Base-by-base conservation (phyloP, 2,113 vertebrate genomes). In the Neotoma lepida region DNA sequence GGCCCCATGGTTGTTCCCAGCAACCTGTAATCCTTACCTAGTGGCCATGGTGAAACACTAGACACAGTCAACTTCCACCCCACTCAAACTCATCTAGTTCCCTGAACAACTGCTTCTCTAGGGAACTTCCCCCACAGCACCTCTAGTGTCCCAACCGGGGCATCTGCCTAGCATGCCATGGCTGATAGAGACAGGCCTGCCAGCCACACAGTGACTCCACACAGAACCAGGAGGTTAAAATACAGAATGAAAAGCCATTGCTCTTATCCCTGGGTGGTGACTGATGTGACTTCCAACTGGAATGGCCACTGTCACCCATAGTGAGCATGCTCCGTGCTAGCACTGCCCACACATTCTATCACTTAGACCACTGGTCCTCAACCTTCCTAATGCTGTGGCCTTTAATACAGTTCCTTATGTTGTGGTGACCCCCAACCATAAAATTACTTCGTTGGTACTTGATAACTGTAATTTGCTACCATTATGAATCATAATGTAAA, bases 1-100 rank as follows among this genome's bases (percentile, higher is more conserved):
- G 39, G 77, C 24, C 46, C 39, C 18, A 41, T 8, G 10, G 82
- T 13, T 30, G 58, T 22, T 35, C 41, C 39, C 9, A 0, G 49
- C 0, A 5, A 84, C 10, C 46, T 56, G 1, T 0, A 1, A 35
- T 0, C 8, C 15, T n/a, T 9, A 63, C 17, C 20, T 3, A 14
- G 9, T 6, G 44, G 18, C 6, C 20, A 8, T 28, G 26, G 51
- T 9, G 15, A 5, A 1, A 0, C 15, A 0, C 17, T 1, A 17
- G 20, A 68, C 56, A n/a, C 7, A 33, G 44, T 58, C 28, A 3
- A 14, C 68, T 51, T 41, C 61, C 68, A 13, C 9, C 33, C 1
- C 2, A 9, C 89, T 28, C 22, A 7, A 41, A 39, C 15, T 7
- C 14, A 56, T 46, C 2, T 13, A 2, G 30, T 51, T 68, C 15